Evolutionary conservation across 1,140 invertebrate genomes (phyloP), one percentile per base, ranked within the genome.

Genomic region (Camponotus pennsylvanicus): DNA sequence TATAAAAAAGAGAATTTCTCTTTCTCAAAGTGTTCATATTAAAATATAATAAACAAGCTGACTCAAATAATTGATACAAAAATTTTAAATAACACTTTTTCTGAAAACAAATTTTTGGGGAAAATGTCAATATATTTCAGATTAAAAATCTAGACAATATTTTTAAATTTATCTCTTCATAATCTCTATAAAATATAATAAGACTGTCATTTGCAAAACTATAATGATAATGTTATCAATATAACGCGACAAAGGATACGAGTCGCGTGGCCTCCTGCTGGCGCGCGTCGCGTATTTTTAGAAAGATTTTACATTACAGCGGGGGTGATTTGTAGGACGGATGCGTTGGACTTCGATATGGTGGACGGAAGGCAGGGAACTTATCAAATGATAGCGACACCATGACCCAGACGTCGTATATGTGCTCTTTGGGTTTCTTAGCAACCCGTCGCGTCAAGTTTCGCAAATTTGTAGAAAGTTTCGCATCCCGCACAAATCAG

Each of bases 241-340:
- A 15, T 27, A 52, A 55, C 15, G n/a, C 15, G 64, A 82, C 40
- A 61, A 61, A 73, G 67, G 52, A 73, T 71, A n/a, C 61, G 32
- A 79, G 64, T 55, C 42, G 63, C n/a, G n/a, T 27, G 55, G 21
- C 42, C 79, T 91, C 70, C 77, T 88, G 79, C 76, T 27, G 63
- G 21, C 45, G 69, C 18, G 59, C 15, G 11, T 32, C 1, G 69
- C 67, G 34, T 89, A 91, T 88, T 88, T 92, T 90, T 88, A 85
- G 84, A 91, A 86, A 66, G 82, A 86, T 90, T 89, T 89, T 49
- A 71, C 49, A 37, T 70, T 61, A 18, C 2, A 27, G 91, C 85
- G 91, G 86, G 88, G 89, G 88, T 91, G 88, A 73, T 83, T 78
- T 83, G 67, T 70, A 70, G 67, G 86, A 63, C 90, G 92, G 91